These are phyloP conservation scores for Dichetophora obliterata DNA, from an alignment of 2,888 invertebrate genomes.

Conservation along the genomic window DNA sequence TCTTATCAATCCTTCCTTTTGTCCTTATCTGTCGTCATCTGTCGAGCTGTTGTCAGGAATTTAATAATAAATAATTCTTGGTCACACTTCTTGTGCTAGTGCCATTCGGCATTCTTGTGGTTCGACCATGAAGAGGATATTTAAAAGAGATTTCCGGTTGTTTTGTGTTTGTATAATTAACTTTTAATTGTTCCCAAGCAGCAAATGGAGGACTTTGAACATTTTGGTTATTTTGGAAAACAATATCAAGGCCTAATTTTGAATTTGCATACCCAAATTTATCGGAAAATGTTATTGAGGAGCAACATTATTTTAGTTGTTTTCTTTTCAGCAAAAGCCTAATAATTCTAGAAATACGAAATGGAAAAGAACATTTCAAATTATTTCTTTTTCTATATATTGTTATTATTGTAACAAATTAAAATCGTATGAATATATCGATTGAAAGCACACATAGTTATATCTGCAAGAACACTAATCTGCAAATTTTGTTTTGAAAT, in stretches of 20 bases:
- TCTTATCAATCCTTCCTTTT: conserved; percentile 2
- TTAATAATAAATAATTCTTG: conserved; percentile 14
- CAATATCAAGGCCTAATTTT: not conserved
- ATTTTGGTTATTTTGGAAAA: not conserved
- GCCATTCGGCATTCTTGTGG: conserved; percentile 25
- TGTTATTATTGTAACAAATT: no score
- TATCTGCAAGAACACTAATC: no score
- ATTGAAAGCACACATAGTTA: no score
- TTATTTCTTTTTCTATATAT: no score
- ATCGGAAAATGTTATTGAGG: not conserved
- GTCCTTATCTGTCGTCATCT: not conserved
- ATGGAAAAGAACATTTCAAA: no score
- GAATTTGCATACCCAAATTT: not conserved
- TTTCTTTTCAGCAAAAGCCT: no score
- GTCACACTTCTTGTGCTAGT: not conserved
- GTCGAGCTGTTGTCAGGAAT: not conserved
- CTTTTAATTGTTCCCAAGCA: conserved; percentile 26
- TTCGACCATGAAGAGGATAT: conserved; percentile 29
- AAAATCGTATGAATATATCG: no score
- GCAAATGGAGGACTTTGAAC: not conserved
- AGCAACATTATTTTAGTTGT: no score
- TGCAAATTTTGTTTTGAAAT: no score
- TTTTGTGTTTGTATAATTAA: conserved; percentile 36
- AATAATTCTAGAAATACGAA: no score
- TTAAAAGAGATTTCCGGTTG: conserved; percentile 32